Evolutionary conservation across 2,888 invertebrate species (phyloP).

Genomic region (Drosophila paramelanica): DNA sequence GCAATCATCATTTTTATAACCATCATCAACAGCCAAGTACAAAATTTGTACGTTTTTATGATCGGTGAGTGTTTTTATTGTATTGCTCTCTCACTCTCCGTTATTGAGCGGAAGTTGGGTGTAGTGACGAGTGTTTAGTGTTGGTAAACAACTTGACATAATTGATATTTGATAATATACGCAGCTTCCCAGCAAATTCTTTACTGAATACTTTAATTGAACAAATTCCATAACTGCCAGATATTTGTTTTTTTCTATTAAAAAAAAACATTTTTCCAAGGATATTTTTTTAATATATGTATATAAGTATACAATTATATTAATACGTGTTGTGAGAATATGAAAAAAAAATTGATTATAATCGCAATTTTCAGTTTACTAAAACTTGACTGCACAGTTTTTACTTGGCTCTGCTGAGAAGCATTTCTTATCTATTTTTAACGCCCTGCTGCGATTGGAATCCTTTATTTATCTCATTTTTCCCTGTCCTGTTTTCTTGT

Average conservation of each 20-base stretch:
- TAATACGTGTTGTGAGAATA: no score
- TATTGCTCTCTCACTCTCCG: not conserved
- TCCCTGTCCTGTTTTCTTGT: not conserved
- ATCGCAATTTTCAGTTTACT: no score
- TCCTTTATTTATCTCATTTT: not conserved
- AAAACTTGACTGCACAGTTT: no score
- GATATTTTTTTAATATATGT: no score
- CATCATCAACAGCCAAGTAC: slow-evolving; percentile 42
- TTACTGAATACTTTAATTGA: no score
- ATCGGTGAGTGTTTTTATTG: slow-evolving; percentile 63
- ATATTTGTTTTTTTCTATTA: no score
- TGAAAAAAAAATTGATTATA: no score
- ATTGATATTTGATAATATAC: no score
- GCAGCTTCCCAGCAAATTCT: not conserved
- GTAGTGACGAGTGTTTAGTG: slow-evolving; percentile 11
- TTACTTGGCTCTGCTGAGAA: no score
- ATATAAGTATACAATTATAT: no score
- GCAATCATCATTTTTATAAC: slow-evolving; percentile 27
- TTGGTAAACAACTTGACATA: slow-evolving; percentile 6
- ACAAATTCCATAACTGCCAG: no score
- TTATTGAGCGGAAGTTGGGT: slow-evolving; percentile 11
- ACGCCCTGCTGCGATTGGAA: not conserved
- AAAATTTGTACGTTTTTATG: slow-evolving; percentile 54
- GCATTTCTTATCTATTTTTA: not conserved
- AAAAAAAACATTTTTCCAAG: no score